phyloP scores from a whole-genome alignment of 2,113 vertebrate genomes.

The Emydocephalus ijimae region DNA sequence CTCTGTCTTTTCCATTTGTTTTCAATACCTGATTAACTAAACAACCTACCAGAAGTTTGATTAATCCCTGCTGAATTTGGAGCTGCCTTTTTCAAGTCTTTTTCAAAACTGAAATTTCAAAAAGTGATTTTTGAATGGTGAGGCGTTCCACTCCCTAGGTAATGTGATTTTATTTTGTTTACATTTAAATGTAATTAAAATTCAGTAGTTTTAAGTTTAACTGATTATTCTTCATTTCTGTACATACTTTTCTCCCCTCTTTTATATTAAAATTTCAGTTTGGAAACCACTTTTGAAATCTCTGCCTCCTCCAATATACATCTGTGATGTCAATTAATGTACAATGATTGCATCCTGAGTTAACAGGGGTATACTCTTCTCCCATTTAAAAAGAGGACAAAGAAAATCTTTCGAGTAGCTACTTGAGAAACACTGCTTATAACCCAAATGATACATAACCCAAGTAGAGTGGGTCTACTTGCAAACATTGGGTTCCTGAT shows the following conservation, averaged over 20 bases:
- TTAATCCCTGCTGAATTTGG: not conserved
- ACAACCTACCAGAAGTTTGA: too few species aligned
- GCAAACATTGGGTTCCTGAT: not conserved
- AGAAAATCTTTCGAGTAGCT: not conserved
- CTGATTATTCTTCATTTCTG: not conserved
- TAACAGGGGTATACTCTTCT: not conserved
- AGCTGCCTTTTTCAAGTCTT: not conserved
- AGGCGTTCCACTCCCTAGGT: not conserved
- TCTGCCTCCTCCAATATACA: not conserved
- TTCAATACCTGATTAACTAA: not conserved
- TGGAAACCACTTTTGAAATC: not conserved
- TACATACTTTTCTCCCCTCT: not conserved
- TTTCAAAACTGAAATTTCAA: not conserved
- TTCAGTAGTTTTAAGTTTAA: not conserved
- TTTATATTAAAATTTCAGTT: not conserved
- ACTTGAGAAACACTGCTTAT: not conserved
- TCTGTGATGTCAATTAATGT: not conserved
- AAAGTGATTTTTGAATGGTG: not conserved
- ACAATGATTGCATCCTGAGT: not conserved
- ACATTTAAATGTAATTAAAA: not conserved
- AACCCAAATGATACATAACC: not conserved
- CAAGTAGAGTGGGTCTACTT: not conserved
- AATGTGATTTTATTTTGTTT: not conserved
- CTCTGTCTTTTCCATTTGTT: not conserved
- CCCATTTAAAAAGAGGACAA: not conserved